Base-by-base conservation (phyloP, 2,797 vertebrate species). In the Micrastur ruficollis region DNA sequence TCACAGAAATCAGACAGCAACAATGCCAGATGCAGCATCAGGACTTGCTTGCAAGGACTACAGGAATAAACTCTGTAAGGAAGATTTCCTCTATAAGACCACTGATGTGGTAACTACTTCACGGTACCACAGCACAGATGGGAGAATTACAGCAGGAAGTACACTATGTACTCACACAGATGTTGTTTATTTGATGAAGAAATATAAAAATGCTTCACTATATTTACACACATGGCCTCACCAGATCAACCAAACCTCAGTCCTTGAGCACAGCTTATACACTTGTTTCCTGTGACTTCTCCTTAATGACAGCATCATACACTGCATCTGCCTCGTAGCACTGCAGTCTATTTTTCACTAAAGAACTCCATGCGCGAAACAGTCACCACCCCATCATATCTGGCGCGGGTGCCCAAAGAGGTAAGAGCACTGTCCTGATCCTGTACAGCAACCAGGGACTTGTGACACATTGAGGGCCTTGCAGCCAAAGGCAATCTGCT, bases 111-210 rank as follows among this genome's bases (percentile, higher is more conserved):
- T 59, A 90, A 82, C 27, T 65, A 27, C 52, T 44, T 72, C 14
- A 62, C 22, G 15, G 66, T 55, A 81, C 16, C 36, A 61, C 9
- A 78, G 73, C 70, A 94, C 62, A 86, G 62, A 47, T 42, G 50
- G 68, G 36, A 95, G 38, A 95, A 53, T 46, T 53, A 71, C 63
- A 88, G 46, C 31, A 94, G 72, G 71, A 91, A 91, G 38, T 55
- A 36, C 46, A 74, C 15, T 17, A 70, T 3, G 13, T 86, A 73
- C 42, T 86, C 78, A 85, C 13, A 46, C 0, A 1, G 86, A 81
- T 63, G 67, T 59, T 38, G 66, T 86, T 93, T 89, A 68, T 89
- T 93, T 89, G 40, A 76, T 46, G 40, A 66, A 78, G 44, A 91
- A 84, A 49, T 40, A 87, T 21, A 88, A 90, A 93, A 94, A 63